These are phyloP conservation scores for Samia ricini DNA, from an alignment of 1,140 invertebrate genomes.

Conservation along the genomic window DNA sequence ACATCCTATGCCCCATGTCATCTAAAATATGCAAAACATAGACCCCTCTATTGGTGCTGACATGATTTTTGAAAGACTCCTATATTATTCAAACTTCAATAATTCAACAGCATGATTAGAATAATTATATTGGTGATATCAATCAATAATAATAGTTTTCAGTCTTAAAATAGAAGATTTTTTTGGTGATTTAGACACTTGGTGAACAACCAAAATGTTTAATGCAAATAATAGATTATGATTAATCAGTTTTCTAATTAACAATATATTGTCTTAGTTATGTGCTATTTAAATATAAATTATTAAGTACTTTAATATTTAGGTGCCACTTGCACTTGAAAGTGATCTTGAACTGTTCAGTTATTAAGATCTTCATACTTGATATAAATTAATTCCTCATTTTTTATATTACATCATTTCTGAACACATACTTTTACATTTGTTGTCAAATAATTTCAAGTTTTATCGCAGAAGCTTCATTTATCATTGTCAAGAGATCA, in stretches of 20 bases:
- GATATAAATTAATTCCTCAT: not conserved
- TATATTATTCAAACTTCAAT: too few species aligned
- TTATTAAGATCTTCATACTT: not conserved
- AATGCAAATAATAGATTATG: not conserved
- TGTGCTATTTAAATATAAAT: not conserved
- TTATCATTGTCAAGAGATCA: not conserved
- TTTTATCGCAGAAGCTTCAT: not conserved
- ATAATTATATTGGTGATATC: too few species aligned
- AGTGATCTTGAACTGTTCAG: not conserved
- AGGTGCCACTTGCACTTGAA: not conserved
- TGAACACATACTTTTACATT: not conserved
- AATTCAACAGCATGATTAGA: too few species aligned
- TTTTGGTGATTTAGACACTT: too few species aligned
- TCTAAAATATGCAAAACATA: too few species aligned
- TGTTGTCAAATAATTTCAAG: not conserved
- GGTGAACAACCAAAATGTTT: too few species aligned
- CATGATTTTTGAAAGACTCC: too few species aligned
- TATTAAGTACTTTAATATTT: not conserved
- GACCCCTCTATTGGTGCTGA: too few species aligned
- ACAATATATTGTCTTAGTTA: not conserved
- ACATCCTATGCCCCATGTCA: too few species aligned
- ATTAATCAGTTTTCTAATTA: not conserved
- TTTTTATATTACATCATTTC: not conserved
- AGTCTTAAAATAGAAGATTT: too few species aligned
- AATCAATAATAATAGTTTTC: too few species aligned